phyloP scores from a whole-genome alignment of 2,113 vertebrate genomes.

The Chloebia gouldiae region DNA sequence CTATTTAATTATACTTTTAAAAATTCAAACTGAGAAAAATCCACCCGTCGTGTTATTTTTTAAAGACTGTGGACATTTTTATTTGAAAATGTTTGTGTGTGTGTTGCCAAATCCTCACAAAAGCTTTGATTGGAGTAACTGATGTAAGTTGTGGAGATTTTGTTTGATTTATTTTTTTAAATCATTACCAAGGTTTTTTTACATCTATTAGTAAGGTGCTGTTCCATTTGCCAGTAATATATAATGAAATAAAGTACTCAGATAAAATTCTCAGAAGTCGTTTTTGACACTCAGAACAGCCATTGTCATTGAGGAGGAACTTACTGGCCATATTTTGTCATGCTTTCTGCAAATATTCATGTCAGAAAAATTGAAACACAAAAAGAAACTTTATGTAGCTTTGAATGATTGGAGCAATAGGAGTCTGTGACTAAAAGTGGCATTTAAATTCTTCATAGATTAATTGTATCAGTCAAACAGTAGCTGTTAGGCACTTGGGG shows the following conservation, averaged over 20 bases:
- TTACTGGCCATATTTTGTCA: neutral
- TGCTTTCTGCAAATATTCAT: neutral
- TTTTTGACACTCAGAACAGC: neutral
- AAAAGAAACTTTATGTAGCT: neutral
- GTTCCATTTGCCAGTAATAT: neutral
- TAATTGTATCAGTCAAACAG: neutral
- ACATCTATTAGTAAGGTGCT: neutral
- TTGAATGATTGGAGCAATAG: neutral
- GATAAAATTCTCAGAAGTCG: neutral
- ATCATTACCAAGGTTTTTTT: neutral
- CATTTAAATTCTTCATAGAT: neutral
- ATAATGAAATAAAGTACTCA: neutral
- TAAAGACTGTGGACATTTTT: neutral
- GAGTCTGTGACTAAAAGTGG: neutral
- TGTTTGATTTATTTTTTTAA: neutral
- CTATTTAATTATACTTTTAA: neutral
- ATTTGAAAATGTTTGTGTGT: neutral
- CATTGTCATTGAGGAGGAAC: neutral
- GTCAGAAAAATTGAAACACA: neutral
- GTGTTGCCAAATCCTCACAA: neutral
- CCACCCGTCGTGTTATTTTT: neutral
- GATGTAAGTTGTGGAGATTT: neutral
- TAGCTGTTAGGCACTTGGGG: neutral
- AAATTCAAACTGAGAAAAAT: rapidly evolving
- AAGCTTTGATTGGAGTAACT: neutral